Conservation (phyloP, 2,797 vertebrate genomes). For the Acrocephalus scirpaceus region DNA sequence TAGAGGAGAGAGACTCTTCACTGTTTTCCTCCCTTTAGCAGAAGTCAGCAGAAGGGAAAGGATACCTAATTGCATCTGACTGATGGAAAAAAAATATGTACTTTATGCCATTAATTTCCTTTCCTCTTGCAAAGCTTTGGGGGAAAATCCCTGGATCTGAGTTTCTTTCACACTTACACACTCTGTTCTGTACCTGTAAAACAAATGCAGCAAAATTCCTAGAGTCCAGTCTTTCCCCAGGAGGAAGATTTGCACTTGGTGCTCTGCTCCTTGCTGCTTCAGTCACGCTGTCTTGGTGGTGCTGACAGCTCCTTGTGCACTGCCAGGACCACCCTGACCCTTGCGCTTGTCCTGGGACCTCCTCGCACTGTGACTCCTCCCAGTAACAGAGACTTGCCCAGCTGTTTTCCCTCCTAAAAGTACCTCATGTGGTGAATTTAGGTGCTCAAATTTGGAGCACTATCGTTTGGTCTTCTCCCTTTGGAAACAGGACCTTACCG, state of each 20-base stretch:
- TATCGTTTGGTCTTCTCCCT: neutral
- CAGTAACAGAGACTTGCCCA: neutral
- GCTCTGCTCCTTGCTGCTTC: neutral
- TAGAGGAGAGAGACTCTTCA: neutral
- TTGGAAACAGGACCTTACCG: neutral
- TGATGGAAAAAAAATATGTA: neutral
- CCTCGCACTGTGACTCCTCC: neutral
- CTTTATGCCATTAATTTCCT: neutral
- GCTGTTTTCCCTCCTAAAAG: neutral
- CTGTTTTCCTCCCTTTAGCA: neutral
- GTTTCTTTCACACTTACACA: neutral
- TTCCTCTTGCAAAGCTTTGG: neutral
- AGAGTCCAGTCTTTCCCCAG: neutral
- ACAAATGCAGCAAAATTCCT: neutral
- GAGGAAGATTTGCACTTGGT: neutral
- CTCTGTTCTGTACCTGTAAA: neutral
- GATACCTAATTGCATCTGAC: neutral
- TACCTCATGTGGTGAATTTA: neutral
- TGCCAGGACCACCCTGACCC: fast-evolving
- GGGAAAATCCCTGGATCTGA: neutral
- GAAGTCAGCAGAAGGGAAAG: neutral
- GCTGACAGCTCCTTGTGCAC: neutral
- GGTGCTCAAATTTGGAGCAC: neutral
- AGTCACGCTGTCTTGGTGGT: fast-evolving
- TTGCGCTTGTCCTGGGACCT: fast-evolving